These are phyloP conservation scores for Isurus oxyrinchus DNA, from an alignment of 2,113 vertebrate species.

Conservation along the genomic window DNA sequence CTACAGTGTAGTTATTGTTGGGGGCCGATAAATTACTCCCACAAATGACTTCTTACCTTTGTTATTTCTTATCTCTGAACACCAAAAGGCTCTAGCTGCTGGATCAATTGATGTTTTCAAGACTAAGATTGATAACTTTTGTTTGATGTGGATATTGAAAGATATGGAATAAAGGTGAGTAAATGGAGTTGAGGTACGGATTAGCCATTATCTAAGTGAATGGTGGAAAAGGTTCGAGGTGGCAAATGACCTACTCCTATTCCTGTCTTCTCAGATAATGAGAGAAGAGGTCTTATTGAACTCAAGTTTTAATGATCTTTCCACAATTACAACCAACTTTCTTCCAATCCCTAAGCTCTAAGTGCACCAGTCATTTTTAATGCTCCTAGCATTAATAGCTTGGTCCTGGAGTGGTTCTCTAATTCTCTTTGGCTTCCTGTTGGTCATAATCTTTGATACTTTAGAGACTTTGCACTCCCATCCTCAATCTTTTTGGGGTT, in stretches of 20 bases:
- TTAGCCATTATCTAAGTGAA: not conserved
- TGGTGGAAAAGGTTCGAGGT: not conserved
- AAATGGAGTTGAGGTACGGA: not conserved
- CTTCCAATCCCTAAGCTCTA: not conserved
- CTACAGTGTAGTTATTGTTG: too few relatives aligned
- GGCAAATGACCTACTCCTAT: not conserved
- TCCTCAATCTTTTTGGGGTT: not conserved
- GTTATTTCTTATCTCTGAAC: too few relatives aligned
- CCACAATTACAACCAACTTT: too few relatives aligned
- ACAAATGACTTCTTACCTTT: too few relatives aligned
- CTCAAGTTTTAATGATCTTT: not conserved
- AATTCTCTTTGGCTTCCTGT: not conserved
- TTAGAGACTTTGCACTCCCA: not conserved
- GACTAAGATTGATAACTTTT: not conserved
- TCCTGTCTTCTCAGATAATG: not conserved
- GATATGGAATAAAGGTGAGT: not conserved
- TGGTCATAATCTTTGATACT: not conserved
- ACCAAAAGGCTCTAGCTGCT: not conserved
- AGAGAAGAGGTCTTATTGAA: not conserved
- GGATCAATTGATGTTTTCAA: not conserved
- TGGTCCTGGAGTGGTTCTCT: not conserved
- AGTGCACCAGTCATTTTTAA: not conserved
- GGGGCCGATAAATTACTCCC: too few relatives aligned
- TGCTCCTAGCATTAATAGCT: not conserved
- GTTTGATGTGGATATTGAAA: too few relatives aligned